These are phyloP conservation scores for Cylloceria caligata DNA, from an alignment of 2,888 invertebrate species.

Conservation along the genomic window DNA sequence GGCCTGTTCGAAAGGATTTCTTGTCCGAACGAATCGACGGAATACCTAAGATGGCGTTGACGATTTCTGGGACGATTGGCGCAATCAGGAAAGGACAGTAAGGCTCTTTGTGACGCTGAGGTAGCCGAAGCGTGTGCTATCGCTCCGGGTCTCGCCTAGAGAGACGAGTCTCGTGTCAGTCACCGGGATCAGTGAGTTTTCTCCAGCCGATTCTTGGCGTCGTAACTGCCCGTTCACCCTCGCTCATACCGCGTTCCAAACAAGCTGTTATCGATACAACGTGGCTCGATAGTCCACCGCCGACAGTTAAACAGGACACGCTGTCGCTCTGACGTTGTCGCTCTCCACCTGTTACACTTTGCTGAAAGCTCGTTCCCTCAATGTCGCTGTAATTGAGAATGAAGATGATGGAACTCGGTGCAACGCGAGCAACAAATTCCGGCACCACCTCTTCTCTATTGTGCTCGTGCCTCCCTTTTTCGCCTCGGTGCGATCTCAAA, in stretches of 20 bases:
- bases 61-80: constrained; percentile 26
- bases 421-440: constrained; percentile 20
- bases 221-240: constrained; percentile 80
- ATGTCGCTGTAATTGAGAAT: background rate
- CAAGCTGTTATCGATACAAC: constrained; percentile 67
- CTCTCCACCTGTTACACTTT: background rate
- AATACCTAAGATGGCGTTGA: background rate
- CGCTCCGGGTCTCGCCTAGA: constrained; percentile 77
- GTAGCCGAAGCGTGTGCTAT: constrained; percentile 80
- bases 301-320: constrained; percentile 34
- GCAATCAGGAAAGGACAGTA: constrained; percentile 55
- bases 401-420: constrained; percentile 8
- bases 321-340: constrained; percentile 38
- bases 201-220: constrained; percentile 84
- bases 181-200: constrained; percentile 86
- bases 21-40: background rate
- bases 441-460: constrained; percentile 74
- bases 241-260: constrained; percentile 81
- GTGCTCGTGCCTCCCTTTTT: constrained; percentile 79
- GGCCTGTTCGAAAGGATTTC: background rate
- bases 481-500: constrained; percentile 80
- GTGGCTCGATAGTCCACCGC: constrained; percentile 37
- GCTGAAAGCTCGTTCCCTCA: background rate
- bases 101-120: constrained; percentile 30
- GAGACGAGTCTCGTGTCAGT: constrained; percentile 85